Evolutionary conservation across 2,113 vertebrate genomes (phyloP).

Genomic region (Cavia porcellus): DNA sequence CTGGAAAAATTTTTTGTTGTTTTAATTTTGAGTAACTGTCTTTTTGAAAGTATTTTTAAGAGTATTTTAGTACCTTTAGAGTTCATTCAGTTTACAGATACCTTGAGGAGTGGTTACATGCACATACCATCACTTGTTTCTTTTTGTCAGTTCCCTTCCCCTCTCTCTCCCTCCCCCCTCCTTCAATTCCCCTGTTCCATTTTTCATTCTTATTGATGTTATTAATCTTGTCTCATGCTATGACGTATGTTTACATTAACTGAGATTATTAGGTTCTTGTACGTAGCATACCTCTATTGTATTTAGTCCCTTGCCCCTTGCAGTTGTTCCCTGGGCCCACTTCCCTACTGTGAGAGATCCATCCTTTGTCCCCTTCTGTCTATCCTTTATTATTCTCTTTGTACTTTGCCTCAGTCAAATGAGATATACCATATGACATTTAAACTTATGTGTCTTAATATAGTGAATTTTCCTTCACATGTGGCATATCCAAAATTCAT

Average conservation of each 20-base stretch:
- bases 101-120: not conserved
- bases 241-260: not conserved
- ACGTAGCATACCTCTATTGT: not conserved
- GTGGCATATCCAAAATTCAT: not conserved
- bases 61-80: not conserved
- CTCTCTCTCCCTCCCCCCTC: not conserved
- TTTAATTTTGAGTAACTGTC: not conserved
- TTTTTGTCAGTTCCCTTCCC: not conserved
- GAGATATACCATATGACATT: not conserved
- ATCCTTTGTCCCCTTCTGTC: not conserved
- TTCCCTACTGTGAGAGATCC: not conserved
- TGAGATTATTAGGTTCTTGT: not conserved
- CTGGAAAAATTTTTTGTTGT: not conserved
- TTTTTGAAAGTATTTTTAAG: slow-evolving; percentile 3
- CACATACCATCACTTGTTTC: not conserved
- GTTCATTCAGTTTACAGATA: not conserved
- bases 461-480: not conserved
- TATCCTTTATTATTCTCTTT: not conserved
- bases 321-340: not conserved
- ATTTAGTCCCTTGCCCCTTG: not conserved
- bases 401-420: not conserved
- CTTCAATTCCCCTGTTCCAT: not conserved
- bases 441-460: not conserved
- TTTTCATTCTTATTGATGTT: not conserved
- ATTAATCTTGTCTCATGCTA: not conserved